Percentiles rank a stretch among this genome's conserved stretches.
Conservation (phyloP, 64 coral and sea anemone genomes). For the Trachythela sp. region DNA sequence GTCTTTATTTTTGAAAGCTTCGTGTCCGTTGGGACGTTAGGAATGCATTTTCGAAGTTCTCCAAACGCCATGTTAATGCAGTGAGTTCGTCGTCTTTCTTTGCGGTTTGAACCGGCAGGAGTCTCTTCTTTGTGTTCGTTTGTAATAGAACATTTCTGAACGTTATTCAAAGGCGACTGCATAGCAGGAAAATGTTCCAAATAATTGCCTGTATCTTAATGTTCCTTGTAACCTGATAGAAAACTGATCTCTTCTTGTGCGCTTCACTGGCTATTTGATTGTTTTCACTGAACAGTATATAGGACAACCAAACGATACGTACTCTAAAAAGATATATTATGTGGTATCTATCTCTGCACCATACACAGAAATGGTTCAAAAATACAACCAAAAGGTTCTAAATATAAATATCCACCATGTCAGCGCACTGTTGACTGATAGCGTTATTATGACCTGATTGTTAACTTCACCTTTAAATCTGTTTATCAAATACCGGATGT, state of each 20-base stretch:
- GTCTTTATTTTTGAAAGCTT: slow-evolving; percentile 27
- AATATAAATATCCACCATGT: slow-evolving; percentile 17
- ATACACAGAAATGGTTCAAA: too few species aligned
- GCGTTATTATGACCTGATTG: background rate
- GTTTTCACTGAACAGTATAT: background rate
- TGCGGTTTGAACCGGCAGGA: background rate
- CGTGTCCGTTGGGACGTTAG: slow-evolving; percentile 1
- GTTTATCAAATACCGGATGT: slow-evolving; percentile 28
- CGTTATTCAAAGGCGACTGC: background rate
- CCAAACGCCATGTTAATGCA: slow-evolving; percentile 18
- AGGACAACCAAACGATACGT: too few species aligned
- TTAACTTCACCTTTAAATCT: background rate
- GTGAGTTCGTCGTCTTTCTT: background rate
- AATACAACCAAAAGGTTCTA: background rate
- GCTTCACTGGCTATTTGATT: background rate
- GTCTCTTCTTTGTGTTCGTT: background rate
- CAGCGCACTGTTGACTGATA: slow-evolving; percentile 15
- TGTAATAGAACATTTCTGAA: background rate
- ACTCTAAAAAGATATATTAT: too few species aligned
- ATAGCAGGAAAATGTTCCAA: background rate
- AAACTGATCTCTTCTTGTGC: background rate
- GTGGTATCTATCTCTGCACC: too few species aligned
- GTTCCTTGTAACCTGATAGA: background rate
- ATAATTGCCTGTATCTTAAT: background rate
- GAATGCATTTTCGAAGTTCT: slow-evolving; percentile 14